Base-by-base conservation (phyloP, 2,888 invertebrate genomes). In the Philereme transversata region DNA sequence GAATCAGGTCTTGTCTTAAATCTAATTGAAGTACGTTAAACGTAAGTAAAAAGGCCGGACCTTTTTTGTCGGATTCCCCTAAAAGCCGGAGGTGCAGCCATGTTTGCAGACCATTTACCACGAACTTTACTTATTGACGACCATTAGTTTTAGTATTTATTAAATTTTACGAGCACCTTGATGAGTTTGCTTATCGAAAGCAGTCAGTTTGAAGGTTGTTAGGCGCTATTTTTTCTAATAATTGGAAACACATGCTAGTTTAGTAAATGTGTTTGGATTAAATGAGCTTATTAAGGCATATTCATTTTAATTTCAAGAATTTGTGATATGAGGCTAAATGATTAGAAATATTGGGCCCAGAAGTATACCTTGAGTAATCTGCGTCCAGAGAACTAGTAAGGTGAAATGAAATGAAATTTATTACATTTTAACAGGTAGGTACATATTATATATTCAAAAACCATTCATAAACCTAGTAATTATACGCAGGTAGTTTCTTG, bases 91-190 rank as follows among this genome's bases (percentile, higher is more conserved):
- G 22, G 3, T 22, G 3, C 3, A 45, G 6, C 36, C 45, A 51
- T 73, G 70, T 64, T 57, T 57, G 62, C 59, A 58, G 70, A 72
- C 74, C 76, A 76, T 78, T 82, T 78, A 74, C 69, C 73, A 71
- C 66, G 82, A 83, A 83, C 81, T 74, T 80, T 65, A 77, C 74
- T 76, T 79, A 81, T 79, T 77, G 77, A 51, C 75, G 72, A 69
- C 77, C 77, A 79, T 82, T 82, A 80, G 62, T 71, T 74, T 72
- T 64, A 75, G 73, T 79, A 77, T 81, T 78, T 78, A 76, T 74
- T 73, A 71, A 70, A 62, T 73, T 74, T 76, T 73, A 75, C 64
- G 60, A 51, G 49, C 44, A 57, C 41, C 9, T 47, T 63, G 62
- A 64, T 62, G 59, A 58, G 66, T 63, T 68, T 65, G 58, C 60